Conservation (phyloP, 2,113 vertebrate genomes). For the Rhegmatorhina hoffmannsi region DNA sequence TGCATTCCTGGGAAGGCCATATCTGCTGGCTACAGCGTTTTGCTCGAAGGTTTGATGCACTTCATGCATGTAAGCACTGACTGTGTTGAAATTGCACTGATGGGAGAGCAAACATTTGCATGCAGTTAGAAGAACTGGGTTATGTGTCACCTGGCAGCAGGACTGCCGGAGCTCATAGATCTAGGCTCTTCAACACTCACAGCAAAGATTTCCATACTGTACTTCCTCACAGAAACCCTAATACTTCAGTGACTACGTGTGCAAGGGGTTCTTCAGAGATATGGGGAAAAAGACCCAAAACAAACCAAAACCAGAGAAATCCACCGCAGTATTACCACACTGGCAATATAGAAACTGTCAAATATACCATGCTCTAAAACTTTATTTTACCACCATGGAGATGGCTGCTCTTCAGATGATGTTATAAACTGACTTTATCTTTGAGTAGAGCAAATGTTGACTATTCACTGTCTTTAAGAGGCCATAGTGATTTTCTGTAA, state of each 20-base stretch:
- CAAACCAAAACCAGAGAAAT: background rate
- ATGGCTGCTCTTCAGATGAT: background rate
- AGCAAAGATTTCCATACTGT: background rate
- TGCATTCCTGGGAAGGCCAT: background rate
- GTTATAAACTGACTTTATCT: background rate
- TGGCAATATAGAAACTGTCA: background rate
- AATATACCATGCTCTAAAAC: background rate
- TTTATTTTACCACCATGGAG: background rate
- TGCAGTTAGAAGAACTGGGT: background rate
- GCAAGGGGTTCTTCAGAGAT: background rate
- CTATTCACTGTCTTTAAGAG: background rate
- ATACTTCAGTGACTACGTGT: background rate
- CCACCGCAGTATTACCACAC: background rate
- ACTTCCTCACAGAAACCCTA: background rate
- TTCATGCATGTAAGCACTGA: background rate
- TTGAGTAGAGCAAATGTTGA: background rate
- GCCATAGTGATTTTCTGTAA: background rate
- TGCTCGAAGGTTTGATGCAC: background rate
- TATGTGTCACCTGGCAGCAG: background rate
- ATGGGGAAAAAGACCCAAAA: background rate
- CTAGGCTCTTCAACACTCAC: background rate
- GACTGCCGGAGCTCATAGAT: background rate
- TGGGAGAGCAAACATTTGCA: background rate
- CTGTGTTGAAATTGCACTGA: background rate
- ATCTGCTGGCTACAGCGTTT: background rate